Evolutionary conservation across 2,113 vertebrate genomes (phyloP).

Genomic region (Myotis yumanensis): DNA sequence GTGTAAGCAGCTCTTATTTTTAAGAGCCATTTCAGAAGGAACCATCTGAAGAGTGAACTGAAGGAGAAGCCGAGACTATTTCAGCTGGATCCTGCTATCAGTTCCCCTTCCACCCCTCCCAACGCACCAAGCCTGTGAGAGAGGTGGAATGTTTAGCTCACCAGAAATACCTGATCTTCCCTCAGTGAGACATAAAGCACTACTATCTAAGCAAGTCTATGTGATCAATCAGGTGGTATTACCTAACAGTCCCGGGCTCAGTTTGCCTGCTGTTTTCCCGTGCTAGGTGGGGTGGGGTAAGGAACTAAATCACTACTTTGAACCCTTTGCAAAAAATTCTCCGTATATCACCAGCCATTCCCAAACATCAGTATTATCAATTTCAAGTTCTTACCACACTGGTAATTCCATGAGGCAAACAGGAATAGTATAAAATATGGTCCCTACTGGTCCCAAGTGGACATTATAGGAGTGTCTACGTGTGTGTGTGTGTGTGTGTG

Average conservation of each 20-base stretch:
- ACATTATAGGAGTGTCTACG: neutral
- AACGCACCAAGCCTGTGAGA: neutral
- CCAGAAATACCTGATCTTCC: neutral
- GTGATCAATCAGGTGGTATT: neutral
- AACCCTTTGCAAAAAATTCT: neutral
- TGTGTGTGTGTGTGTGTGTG: neutral
- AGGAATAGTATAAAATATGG: neutral
- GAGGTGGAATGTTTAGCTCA: neutral
- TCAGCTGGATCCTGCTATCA: neutral
- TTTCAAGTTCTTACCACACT: neutral
- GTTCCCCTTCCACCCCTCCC: neutral
- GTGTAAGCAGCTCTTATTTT: conserved; percentile 55
- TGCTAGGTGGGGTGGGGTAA: too few species aligned
- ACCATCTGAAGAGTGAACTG: conserved; percentile 46
- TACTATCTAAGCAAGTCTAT: neutral
- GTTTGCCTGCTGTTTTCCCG: neutral
- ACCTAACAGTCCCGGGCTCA: neutral
- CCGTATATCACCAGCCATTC: neutral
- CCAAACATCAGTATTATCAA: neutral
- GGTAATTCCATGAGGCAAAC: neutral
- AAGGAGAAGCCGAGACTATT: conserved; percentile 56
- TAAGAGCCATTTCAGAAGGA: conserved; percentile 65
- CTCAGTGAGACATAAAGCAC: neutral
- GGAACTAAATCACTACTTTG: neutral
- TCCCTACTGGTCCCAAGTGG: neutral